These are phyloP conservation scores for Schizopygopsis malacanthus DNA, from an alignment of 2,797 vertebrate genomes.

Conservation along the genomic window DNA sequence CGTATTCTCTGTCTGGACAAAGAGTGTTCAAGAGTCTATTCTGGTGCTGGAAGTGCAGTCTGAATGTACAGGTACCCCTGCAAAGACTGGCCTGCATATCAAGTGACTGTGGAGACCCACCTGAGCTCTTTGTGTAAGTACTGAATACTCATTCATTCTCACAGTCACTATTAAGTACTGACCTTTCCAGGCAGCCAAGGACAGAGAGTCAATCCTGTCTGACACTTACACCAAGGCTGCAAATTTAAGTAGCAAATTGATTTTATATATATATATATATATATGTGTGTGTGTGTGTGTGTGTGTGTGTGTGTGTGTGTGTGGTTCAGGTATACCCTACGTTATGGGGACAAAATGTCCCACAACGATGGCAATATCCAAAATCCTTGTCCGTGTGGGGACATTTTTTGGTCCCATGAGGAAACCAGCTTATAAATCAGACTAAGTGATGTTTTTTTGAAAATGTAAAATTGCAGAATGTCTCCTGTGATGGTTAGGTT, in stretches of 20 bases:
- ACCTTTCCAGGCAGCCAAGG: constrained; percentile 1
- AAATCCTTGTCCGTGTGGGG: no score
- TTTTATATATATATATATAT: no score
- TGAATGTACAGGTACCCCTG: constrained; percentile 13
- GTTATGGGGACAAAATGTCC: no score
- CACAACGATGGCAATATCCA: no score
- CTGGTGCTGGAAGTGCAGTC: constrained; percentile 3
- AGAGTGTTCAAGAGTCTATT: constrained; percentile 38
- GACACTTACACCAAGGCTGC: not conserved
- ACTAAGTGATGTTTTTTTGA: no score
- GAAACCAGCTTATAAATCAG: no score
- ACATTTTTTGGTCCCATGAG: no score
- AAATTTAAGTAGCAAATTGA: not conserved
- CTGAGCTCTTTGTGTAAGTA: constrained; percentile 42
- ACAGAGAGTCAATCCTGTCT: not conserved
- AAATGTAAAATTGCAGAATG: no score
- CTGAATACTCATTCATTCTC: constrained; percentile 38
- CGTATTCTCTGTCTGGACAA: constrained; percentile 22
- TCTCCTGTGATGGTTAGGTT: no score
- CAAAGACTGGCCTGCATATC: constrained; percentile 41
- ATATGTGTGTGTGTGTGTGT: no score
- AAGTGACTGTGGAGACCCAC: constrained; percentile 39
- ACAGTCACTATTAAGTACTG: constrained; percentile 1
- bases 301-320: no score
- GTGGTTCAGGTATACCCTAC: no score